Conservation (phyloP, 2,888 invertebrate genomes). For the Chrysolina haemoptera region DNA sequence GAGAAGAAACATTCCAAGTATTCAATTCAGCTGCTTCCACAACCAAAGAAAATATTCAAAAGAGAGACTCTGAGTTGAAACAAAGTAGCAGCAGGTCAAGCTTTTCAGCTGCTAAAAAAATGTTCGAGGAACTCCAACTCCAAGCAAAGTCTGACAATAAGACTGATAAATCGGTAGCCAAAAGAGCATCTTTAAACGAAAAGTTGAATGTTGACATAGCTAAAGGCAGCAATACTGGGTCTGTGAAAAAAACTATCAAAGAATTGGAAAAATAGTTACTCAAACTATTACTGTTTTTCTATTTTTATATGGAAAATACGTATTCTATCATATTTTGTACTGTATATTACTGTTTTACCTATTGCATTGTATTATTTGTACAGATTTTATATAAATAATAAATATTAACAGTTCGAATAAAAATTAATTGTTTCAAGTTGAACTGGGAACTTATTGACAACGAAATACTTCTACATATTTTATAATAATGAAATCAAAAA, state of each 20-base stretch:
- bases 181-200: slow-evolving; percentile 7
- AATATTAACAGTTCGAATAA: not conserved
- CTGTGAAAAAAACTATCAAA: not conserved
- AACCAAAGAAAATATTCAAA: not conserved
- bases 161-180: slow-evolving; percentile 25
- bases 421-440: no score
- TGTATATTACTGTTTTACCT: not conserved
- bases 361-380: slow-evolving; percentile 4
- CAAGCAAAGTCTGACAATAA: slow-evolving; percentile 45
- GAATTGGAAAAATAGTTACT: not conserved
- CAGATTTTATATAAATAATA: not conserved
- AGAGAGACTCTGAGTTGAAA: slow-evolving; percentile 1
- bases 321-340: not conserved
- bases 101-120: slow-evolving; percentile 60
- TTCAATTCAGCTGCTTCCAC: slow-evolving; percentile 47
- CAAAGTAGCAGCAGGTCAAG: slow-evolving; percentile 44
- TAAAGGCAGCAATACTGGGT: slow-evolving; percentile 14
- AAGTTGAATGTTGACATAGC: slow-evolving; percentile 22
- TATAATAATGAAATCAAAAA: no score
- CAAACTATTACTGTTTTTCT: not conserved
- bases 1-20: slow-evolving; percentile 58
- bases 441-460: not conserved
- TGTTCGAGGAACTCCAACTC: slow-evolving; percentile 57
- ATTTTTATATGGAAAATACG: not conserved
- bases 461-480: not conserved